Conservation (phyloP, 2,113 vertebrate species). For the Nesoenas mayeri region DNA sequence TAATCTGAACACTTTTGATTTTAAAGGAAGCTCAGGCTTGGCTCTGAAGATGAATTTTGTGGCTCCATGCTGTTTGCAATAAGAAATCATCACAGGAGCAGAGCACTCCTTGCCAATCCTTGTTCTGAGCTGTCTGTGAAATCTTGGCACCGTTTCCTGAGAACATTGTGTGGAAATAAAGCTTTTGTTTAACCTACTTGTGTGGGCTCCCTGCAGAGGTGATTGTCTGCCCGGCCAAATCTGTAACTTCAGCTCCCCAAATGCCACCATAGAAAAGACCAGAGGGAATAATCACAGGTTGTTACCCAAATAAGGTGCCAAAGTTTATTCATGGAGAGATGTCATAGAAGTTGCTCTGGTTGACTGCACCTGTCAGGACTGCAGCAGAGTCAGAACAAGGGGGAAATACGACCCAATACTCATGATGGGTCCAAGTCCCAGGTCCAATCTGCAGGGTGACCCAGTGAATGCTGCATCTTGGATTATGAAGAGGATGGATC, state of each 20-base stretch:
- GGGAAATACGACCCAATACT: background rate
- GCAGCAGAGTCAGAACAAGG: background rate
- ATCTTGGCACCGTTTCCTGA: background rate
- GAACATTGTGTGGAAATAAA: slow-evolving; percentile 14
- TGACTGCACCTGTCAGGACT: background rate
- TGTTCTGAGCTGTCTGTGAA: background rate
- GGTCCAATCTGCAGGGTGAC: background rate
- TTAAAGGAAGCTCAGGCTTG: background rate
- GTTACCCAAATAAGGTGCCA: background rate
- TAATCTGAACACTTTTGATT: background rate
- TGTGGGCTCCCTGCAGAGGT: slow-evolving; percentile 53
- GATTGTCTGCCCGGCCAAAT: background rate
- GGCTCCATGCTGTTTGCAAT: slow-evolving; percentile 9
- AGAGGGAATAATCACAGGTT: background rate
- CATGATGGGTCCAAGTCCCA: background rate
- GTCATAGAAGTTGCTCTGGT: background rate
- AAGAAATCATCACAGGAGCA: slow-evolving; percentile 12
- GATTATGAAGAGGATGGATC: background rate
- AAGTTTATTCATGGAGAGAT: background rate
- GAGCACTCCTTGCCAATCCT: slow-evolving; percentile 18
- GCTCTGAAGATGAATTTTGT: background rate
- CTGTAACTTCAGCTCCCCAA: background rate
- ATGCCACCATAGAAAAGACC: background rate
- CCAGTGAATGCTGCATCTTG: background rate
- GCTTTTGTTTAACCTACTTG: slow-evolving; percentile 62